Evolutionary conservation across 2,113 vertebrate genomes (phyloP).

Genomic region (Mastomys natalensis): DNA sequence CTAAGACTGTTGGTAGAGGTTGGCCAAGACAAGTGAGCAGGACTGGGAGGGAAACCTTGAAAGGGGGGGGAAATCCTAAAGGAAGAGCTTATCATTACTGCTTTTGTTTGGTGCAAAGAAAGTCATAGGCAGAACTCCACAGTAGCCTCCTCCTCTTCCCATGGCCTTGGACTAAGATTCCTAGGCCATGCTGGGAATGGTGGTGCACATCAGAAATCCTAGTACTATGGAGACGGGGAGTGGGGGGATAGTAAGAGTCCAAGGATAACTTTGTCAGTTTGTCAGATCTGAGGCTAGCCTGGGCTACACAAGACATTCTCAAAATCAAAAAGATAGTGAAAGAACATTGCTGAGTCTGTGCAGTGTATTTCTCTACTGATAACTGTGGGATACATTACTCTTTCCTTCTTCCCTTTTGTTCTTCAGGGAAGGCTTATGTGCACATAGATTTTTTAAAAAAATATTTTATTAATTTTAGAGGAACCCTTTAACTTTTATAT

Average conservation of each 20-base stretch:
- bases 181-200: background rate
- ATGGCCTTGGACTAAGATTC: background rate
- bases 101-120: background rate
- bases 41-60: background rate
- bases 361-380: background rate
- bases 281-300: background rate
- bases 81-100: background rate
- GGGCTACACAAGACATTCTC: background rate
- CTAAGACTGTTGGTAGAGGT: background rate
- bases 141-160: background rate
- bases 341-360: background rate
- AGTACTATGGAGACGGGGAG: too few species aligned
- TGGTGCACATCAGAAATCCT: too few species aligned
- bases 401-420: background rate
- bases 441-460: background rate
- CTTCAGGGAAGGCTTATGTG: background rate
- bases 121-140: background rate
- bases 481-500: background rate
- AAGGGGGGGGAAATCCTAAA: background rate
- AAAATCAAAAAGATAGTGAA: background rate
- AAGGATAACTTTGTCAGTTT: background rate
- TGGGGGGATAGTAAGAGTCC: too few species aligned
- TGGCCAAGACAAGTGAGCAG: background rate
- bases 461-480: background rate
- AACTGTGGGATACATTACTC: background rate